Evolutionary conservation across 2,797 vertebrate genomes (phyloP).

Genomic region (Florisuga fusca): DNA sequence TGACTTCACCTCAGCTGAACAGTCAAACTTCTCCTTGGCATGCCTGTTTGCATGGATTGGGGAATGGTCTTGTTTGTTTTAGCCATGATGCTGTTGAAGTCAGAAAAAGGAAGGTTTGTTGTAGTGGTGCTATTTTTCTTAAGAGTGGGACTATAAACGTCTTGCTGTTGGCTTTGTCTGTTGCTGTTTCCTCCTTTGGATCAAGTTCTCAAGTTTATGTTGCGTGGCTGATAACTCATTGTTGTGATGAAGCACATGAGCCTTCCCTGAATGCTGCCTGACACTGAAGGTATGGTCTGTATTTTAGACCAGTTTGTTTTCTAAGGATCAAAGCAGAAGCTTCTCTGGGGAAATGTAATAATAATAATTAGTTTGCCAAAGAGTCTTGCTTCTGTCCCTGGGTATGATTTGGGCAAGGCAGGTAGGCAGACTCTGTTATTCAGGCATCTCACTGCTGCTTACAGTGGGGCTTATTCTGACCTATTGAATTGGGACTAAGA

Average conservation of each 20-base stretch:
- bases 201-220: not conserved
- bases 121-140: not conserved
- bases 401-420: not conserved
- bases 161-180: not conserved
- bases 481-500: not conserved
- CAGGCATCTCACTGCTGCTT: not conserved
- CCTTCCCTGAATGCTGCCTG: not conserved
- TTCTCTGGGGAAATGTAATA: not conserved
- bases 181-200: not conserved
- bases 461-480: not conserved
- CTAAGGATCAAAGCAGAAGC: not conserved
- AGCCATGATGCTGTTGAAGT: not conserved
- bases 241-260: fast-evolving
- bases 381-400: not conserved
- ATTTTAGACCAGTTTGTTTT: not conserved
- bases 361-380: not conserved
- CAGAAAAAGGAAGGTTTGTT: not conserved
- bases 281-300: not conserved
- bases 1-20: not conserved
- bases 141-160: not conserved
- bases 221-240: not conserved
- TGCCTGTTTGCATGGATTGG: not conserved
- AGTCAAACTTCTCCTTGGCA: not conserved
- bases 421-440: fast-evolving
- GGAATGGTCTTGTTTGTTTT: not conserved